phyloP scores from a whole-genome alignment of 2,113 vertebrate species.

The Turdus rufiventris region DNA sequence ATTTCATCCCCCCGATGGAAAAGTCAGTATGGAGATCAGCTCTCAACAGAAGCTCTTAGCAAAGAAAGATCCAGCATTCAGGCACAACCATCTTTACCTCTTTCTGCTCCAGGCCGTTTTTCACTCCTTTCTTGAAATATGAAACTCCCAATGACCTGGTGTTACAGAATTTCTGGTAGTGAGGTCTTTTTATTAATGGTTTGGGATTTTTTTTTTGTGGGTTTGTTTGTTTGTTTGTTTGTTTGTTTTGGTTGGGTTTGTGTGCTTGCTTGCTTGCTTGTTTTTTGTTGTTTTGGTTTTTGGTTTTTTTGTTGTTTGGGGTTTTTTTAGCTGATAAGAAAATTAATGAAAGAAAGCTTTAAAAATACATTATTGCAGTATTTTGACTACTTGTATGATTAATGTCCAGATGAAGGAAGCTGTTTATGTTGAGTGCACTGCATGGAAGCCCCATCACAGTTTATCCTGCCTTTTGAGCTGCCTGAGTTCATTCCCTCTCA shows the following conservation, averaged over 20 bases:
- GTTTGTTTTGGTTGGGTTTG: not conserved
- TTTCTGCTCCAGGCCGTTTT: not conserved
- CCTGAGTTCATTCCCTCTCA: not conserved
- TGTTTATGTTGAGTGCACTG: not conserved
- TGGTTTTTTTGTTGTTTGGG: too few relatives aligned
- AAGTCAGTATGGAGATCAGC: not conserved
- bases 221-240: too few relatives aligned
- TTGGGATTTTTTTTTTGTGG: fast-evolving
- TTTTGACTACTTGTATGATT: not conserved
- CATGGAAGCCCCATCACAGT: not conserved
- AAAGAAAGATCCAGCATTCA: not conserved
- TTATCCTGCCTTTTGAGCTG: not conserved
- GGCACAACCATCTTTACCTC: not conserved
- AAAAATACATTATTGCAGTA: not conserved
- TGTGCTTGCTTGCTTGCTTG: too few relatives aligned
- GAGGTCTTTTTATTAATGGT: not conserved
- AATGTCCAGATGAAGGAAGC: not conserved
- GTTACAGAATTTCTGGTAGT: not conserved
- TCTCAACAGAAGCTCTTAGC: not conserved
- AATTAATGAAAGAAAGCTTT: not conserved
- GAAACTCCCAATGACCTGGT: not conserved
- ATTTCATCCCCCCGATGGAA: fast-evolving
- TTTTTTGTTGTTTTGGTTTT: not conserved
- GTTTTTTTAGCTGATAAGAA: not conserved
- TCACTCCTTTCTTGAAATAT: not conserved